Percentiles rank a stretch among this genome's conserved stretches.
Conservation (phyloP, 2,888 invertebrate genomes). For the Criorhina ranunculi region DNA sequence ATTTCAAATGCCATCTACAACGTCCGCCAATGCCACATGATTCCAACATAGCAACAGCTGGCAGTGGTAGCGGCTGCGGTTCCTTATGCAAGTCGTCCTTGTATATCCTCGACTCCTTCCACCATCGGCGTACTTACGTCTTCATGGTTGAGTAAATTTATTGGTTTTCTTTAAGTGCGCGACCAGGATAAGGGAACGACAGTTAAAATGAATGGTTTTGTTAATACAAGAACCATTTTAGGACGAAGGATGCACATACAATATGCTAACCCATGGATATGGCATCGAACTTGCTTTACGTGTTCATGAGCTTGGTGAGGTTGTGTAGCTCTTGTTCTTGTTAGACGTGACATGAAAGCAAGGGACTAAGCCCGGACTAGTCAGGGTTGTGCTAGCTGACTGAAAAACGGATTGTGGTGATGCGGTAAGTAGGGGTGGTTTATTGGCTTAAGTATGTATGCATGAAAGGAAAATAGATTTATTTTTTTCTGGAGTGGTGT, state of each 20-base stretch:
- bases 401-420: conserved; percentile 23
- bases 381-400: conserved; percentile 8
- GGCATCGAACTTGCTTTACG: conserved; percentile 14
- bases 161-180: conserved; percentile 65
- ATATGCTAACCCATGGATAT: background rate
- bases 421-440: conserved; percentile 1
- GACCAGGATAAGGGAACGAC: conserved; percentile 65
- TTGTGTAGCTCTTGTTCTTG: conserved; percentile 8
- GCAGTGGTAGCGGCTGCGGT: background rate
- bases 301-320: conserved; percentile 24
- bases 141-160: conserved; percentile 64
- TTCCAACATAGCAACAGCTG: conserved; percentile 52
- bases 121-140: conserved; percentile 42
- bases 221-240: conserved; percentile 54
- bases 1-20: conserved; percentile 4
- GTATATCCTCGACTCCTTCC: background rate
- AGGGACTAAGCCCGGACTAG: conserved; percentile 30
- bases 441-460: background rate
- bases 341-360: conserved; percentile 29
- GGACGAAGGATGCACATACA: conserved; percentile 28
- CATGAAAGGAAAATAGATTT: background rate
- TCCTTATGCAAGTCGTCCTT: conserved; percentile 1
- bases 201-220: conserved; percentile 65
- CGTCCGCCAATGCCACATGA: conserved; percentile 9
- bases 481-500: background rate